Evolutionary conservation across 2,113 vertebrate species (phyloP).

Genomic region (Crotalus viridis): DNA sequence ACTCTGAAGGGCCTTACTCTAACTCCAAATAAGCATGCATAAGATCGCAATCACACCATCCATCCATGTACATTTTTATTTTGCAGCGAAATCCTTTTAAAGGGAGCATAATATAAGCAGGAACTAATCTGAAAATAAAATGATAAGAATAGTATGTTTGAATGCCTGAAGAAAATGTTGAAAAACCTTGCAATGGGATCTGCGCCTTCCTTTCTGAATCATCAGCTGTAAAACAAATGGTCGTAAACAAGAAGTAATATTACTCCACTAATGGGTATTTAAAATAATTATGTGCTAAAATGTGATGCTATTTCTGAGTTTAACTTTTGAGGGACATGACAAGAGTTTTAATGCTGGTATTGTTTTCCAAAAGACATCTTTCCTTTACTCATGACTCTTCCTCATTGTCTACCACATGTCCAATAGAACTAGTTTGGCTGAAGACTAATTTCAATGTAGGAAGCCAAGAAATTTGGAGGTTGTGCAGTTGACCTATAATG

Average conservation of each 20-base stretch:
- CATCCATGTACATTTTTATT: neutral
- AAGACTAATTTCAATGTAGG: neutral
- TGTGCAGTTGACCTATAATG: neutral
- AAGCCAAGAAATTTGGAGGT: neutral
- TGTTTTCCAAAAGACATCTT: neutral
- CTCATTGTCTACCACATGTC: neutral
- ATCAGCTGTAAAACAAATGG: neutral
- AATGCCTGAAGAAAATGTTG: neutral
- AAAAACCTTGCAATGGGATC: neutral
- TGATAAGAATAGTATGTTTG: neutral
- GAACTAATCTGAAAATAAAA: neutral
- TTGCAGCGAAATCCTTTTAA: neutral
- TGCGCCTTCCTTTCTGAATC: neutral
- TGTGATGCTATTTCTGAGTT: neutral
- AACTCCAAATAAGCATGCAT: neutral
- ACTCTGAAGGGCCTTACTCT: neutral
- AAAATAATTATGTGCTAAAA: neutral
- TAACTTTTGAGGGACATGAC: neutral
- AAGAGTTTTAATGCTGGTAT: neutral
- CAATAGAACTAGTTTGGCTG: neutral
- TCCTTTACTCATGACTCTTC: neutral
- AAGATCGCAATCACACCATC: neutral
- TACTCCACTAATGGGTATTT: neutral
- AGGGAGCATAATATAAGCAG: neutral
- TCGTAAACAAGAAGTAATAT: neutral